Percentiles rank a stretch among this genome's conserved stretches.
These are phyloP conservation scores for Lipophrys pholis DNA, from an alignment of 2,113 vertebrate species.

Conservation along the genomic window DNA sequence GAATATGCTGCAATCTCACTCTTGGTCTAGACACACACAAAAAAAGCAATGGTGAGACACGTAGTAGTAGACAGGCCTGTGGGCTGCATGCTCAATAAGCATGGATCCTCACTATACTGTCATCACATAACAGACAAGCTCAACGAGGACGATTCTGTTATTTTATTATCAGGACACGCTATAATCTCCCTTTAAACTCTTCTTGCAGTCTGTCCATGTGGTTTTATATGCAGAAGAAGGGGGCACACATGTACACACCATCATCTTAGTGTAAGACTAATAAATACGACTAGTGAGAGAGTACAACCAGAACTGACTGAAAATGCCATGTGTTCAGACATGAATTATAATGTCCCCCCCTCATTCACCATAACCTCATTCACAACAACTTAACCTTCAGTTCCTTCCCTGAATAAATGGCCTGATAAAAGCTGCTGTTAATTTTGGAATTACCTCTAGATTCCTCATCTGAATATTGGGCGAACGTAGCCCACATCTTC, in stretches of 20 bases:
- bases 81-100: not conserved
- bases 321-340: conserved; percentile 25
- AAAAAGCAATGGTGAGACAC: not conserved
- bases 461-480: conserved; percentile 43
- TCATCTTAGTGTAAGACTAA: not conserved
- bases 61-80: conserved; percentile 49
- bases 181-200: not conserved
- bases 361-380: conserved; percentile 56
- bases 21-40: conserved; percentile 18
- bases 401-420: conserved; percentile 47
- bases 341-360: conserved; percentile 39
- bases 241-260: no score
- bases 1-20: conserved; percentile 27
- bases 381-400: conserved; percentile 43
- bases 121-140: not conserved
- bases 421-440: conserved; percentile 57
- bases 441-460: conserved; percentile 61
- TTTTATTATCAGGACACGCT: not conserved
- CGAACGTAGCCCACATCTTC: conserved; percentile 45
- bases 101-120: not conserved
- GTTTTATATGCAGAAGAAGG: no score
- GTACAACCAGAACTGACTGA: conserved; percentile 9
- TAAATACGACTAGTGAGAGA: not conserved
- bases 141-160: not conserved
- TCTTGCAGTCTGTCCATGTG: no score